A percentile compares a stretch with the other conserved stretches of the same genome.
Evolutionary conservation across 2,113 vertebrate genomes (phyloP).

Genomic region (Rhombomys opimus): DNA sequence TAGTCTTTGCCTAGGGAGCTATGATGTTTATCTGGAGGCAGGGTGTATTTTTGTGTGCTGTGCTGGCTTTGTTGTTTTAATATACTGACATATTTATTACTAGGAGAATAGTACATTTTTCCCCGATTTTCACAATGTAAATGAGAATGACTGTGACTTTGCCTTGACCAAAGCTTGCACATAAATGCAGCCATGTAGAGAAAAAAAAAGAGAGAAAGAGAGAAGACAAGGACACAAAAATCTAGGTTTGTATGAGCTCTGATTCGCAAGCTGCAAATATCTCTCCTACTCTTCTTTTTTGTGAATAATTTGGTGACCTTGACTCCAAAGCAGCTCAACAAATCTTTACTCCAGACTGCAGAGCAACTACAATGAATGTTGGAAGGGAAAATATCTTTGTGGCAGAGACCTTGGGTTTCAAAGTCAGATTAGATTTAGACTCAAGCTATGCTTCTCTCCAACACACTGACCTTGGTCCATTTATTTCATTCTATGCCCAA

Average conservation of each 20-base stretch:
- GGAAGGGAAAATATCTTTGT: conserved; percentile 63
- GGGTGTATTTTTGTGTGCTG: not conserved
- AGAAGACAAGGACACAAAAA: conserved; percentile 35
- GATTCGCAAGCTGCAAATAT: conserved; percentile 48
- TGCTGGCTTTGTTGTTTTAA: not conserved
- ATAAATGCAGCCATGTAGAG: not conserved
- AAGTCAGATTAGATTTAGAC: conserved; percentile 73
- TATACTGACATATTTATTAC: not conserved
- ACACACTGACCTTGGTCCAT: conserved; percentile 58
- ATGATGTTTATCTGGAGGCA: not conserved
- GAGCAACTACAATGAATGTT: conserved; percentile 52
- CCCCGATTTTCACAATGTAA: not conserved
- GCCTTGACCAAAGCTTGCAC: conserved; percentile 38
- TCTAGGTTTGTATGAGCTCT: not conserved
- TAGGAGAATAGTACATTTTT: not conserved
- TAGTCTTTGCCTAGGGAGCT: not conserved
- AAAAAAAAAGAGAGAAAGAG: not conserved
- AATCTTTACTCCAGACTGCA: conserved; percentile 69
- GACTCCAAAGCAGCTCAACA: conserved; percentile 62
- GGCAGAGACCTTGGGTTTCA: conserved; percentile 65
- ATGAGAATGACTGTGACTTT: not conserved
- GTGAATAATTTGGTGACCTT: conserved; percentile 70
- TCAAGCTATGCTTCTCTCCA: conserved; percentile 41
- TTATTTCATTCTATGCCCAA: conserved; percentile 31
- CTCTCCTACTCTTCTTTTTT: conserved; percentile 34